phyloP scores from a whole-genome alignment of 2,113 vertebrate species.

The Gymnorhina tibicen region DNA sequence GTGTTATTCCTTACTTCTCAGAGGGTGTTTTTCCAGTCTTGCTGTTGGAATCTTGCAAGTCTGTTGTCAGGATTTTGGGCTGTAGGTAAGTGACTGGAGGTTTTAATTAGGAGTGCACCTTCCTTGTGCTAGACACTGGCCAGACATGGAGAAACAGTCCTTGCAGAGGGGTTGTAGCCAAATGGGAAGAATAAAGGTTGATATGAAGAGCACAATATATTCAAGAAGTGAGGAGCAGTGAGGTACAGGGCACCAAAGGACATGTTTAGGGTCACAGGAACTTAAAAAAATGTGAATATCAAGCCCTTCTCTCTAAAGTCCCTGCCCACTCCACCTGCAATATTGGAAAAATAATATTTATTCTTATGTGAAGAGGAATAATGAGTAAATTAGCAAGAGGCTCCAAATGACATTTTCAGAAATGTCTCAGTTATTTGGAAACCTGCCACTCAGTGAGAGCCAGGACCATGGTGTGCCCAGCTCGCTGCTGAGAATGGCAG shows the following conservation, averaged over 20 bases:
- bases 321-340: neutral
- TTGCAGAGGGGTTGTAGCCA: neutral
- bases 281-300: neutral
- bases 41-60: neutral
- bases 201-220: neutral
- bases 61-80: neutral
- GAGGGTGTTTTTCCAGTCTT: neutral
- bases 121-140: neutral
- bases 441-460: neutral
- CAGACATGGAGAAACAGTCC: neutral
- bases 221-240: neutral
- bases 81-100: neutral
- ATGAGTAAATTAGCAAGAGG: neutral
- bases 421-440: conserved; percentile 3
- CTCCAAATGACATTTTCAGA: neutral
- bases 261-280: rapidly evolving
- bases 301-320: neutral
- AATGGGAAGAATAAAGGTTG: neutral
- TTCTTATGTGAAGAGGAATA: neutral
- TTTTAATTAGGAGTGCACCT: neutral
- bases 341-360: neutral
- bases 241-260: neutral
- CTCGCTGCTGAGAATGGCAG: neutral
- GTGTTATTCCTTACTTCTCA: neutral
- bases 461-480: neutral